Evolutionary conservation across 2,888 invertebrate genomes (phyloP), one percentile per base, ranked within the genome.

Genomic region (Hyposoter dolosus): DNA sequence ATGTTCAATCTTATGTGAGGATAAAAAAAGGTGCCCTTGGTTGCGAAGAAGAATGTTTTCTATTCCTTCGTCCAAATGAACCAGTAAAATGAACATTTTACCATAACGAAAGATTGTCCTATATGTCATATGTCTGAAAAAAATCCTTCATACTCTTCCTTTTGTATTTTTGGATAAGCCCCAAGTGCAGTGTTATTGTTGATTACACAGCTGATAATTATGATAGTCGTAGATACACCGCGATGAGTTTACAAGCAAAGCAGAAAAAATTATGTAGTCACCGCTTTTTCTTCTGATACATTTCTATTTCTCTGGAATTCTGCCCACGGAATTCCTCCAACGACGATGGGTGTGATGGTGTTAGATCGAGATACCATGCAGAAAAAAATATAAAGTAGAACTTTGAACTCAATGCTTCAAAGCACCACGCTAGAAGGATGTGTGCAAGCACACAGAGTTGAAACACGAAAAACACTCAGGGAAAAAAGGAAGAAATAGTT

Each of bases 121-220:
- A 43, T 68, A 43, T 75, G 66, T 85, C 69, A 53, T 69, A 60
- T 72, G 35, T 60, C 68, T 53, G 69, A 78, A 85, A 43, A 78
- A 60, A 74, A 68, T 74, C n/a, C 28, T 45, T 28, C 43, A 45
- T 77, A 65, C 4, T 17, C 28, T 43, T 60, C 7, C 0, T 17
- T 35, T 9, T 50, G 50, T 50, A 6, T n/a, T 50, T n/a, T 3
- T 50, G 50, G 50, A 50, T 50, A n/a, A 50, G 17, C 50, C 19
- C n/a, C 10, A n/a, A 19, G n/a, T 7, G n/a, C 17, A n/a, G 35
- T 4, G 35, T 4, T 6, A 35, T 35, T 35, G 35, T 35, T 15
- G 3, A 17, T 47, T 47, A n/a, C 0, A 35, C n/a, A n/a, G 7
- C 19, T 53, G 53, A 53, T 53, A 9, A 19, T 53, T 6, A 53